These are phyloP conservation scores for Amiota communis DNA, from an alignment of 2,888 invertebrate species.

Conservation along the genomic window DNA sequence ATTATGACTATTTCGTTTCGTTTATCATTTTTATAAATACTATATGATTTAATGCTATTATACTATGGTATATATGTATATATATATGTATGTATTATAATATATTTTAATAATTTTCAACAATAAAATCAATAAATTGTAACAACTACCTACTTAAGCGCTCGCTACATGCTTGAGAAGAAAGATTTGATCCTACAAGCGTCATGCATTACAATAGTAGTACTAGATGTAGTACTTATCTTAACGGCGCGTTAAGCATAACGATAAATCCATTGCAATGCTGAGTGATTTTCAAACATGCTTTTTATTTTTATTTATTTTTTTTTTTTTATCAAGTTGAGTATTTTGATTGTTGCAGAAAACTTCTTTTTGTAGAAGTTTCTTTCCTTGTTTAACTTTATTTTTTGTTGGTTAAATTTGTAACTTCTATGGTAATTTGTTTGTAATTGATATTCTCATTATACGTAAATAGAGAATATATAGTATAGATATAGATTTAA, in stretches of 20 bases:
- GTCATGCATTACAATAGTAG: slow-evolving; percentile 31
- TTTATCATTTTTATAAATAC: too few relatives aligned
- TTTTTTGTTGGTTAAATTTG: slow-evolving; percentile 35
- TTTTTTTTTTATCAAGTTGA: too few relatives aligned
- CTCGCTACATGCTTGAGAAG: slow-evolving; percentile 64
- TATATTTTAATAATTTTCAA: slow-evolving; percentile 7
- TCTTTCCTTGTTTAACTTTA: slow-evolving; percentile 35
- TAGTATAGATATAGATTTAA: neutral
- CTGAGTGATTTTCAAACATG: neutral
- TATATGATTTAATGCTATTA: neutral
- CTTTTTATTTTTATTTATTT: slow-evolving; percentile 7
- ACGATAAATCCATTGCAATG: too few relatives aligned
- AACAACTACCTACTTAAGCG: slow-evolving; percentile 56
- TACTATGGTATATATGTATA: neutral
- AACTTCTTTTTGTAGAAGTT: slow-evolving; percentile 56
- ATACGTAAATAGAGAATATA: slow-evolving; percentile 1
- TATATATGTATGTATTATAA: neutral
- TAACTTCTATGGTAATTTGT: slow-evolving; percentile 18
- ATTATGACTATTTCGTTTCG: too few relatives aligned
- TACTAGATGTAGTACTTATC: neutral
- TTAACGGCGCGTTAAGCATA: neutral
- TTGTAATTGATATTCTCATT: slow-evolving; percentile 17
- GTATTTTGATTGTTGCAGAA: too few relatives aligned
- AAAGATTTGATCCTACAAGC: slow-evolving; percentile 44
- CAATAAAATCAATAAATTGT: slow-evolving; percentile 13